These are phyloP conservation scores for Bos taurus DNA, from an alignment of 2,113 vertebrate species.

Conservation along the genomic window DNA sequence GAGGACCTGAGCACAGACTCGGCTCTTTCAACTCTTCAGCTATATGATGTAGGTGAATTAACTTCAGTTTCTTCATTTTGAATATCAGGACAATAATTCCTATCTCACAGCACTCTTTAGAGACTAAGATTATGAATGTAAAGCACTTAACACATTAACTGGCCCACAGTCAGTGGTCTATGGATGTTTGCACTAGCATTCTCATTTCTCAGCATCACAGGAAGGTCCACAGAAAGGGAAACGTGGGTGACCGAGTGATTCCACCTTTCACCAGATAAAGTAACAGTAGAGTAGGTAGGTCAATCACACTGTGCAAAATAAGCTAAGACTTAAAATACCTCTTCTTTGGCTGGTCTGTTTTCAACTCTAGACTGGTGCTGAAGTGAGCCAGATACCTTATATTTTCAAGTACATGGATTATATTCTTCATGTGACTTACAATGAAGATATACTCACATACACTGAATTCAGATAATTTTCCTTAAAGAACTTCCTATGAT, in stretches of 20 bases:
- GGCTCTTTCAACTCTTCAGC: too few relatives aligned
- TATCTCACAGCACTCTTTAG: not conserved
- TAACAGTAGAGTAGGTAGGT: not conserved
- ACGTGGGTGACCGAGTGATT: not conserved
- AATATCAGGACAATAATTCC: not conserved
- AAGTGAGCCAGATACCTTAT: not conserved
- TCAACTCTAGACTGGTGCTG: not conserved
- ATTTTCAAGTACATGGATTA: not conserved
- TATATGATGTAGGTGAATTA: not conserved
- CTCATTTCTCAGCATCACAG: not conserved
- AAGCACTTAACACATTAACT: not conserved
- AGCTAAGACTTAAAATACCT: not conserved
- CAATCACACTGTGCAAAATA: too few relatives aligned
- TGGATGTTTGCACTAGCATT: not conserved
- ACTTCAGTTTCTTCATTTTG: not conserved
- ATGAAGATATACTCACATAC: not conserved
- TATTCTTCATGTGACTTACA: not conserved
- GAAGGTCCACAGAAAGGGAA: not conserved
- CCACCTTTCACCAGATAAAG: not conserved
- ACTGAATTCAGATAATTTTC: not conserved
- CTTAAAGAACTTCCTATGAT: not conserved
- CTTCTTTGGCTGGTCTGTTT: not conserved
- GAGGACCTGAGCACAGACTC: not conserved
- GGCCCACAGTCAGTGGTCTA: not conserved
- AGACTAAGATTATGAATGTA: not conserved